These are phyloP conservation scores for Frieseomelitta varia DNA, from an alignment of 1,140 invertebrate genomes.

Conservation along the genomic window DNA sequence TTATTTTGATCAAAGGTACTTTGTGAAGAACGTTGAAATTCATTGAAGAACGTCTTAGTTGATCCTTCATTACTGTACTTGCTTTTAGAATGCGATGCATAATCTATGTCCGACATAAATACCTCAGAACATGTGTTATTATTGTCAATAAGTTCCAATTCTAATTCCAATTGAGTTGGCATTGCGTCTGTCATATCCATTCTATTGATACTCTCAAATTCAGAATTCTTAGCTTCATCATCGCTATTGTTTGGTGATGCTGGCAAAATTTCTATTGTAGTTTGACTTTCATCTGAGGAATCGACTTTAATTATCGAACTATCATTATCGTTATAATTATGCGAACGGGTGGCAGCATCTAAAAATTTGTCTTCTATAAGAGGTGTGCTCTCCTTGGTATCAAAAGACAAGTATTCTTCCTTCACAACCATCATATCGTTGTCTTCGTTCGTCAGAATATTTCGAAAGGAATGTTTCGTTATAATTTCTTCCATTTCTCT, in stretches of 20 bases:
- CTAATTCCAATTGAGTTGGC: slow-evolving; percentile 74
- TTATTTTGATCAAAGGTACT: background rate
- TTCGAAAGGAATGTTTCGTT: background rate
- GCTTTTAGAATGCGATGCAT: slow-evolving; percentile 3
- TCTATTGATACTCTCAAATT: slow-evolving; percentile 10
- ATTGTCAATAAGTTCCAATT: slow-evolving; percentile 74
- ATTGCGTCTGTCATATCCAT: slow-evolving; percentile 70
- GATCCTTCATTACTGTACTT: background rate
- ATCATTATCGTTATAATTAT: slow-evolving; percentile 40
- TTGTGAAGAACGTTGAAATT: slow-evolving; percentile 6
- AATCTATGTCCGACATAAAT: slow-evolving; percentile 52
- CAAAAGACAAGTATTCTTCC: slow-evolving; percentile 23
- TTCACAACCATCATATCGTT: slow-evolving; percentile 9
- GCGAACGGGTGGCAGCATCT: background rate
- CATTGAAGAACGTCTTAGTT: background rate
- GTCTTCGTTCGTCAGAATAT: slow-evolving; percentile 4
- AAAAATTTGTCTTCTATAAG: slow-evolving; percentile 19
- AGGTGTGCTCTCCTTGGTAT: slow-evolving; percentile 3
- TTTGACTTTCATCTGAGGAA: slow-evolving; percentile 78
- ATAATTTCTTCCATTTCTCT: background rate
- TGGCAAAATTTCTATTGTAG: slow-evolving; percentile 77
- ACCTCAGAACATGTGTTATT: slow-evolving; percentile 57
- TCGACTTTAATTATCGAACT: slow-evolving; percentile 77
- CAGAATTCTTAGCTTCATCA: slow-evolving; percentile 39
- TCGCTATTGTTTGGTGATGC: slow-evolving; percentile 71